These are phyloP conservation scores for Sarcophaga bullata DNA, from an alignment of 1,140 invertebrate species.

Conservation along the genomic window DNA sequence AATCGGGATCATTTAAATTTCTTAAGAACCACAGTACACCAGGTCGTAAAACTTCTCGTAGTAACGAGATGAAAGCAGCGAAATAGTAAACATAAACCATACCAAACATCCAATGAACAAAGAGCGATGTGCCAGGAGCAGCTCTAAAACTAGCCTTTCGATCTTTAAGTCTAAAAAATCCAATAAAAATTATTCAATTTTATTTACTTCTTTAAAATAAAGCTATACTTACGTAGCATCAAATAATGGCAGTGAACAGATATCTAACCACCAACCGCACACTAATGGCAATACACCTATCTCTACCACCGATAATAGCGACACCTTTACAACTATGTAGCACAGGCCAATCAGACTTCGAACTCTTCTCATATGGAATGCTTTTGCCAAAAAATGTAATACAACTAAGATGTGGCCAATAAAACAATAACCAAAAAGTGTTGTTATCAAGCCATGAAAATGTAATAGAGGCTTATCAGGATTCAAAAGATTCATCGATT, in stretches of 20 bases:
- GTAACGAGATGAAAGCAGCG: slow-evolving; percentile 93
- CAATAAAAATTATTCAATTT: too few relatives aligned
- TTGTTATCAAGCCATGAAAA: slow-evolving; percentile 93
- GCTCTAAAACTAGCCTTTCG: slow-evolving; percentile 87
- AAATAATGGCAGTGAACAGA: slow-evolving; percentile 95
- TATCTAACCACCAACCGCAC: slow-evolving; percentile 99
- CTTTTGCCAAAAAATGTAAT: slow-evolving; percentile 80
- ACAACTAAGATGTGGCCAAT: slow-evolving; percentile 87
- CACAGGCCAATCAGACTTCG: slow-evolving; percentile 90
- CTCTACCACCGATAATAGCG: slow-evolving; percentile 90
- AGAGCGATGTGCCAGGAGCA: slow-evolving; percentile 95
- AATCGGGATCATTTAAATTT: slow-evolving; percentile 98
- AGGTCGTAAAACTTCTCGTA: slow-evolving; percentile 93
- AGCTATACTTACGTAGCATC: slow-evolving; percentile 71
- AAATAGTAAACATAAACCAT: slow-evolving; percentile 99
- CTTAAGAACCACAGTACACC: slow-evolving; percentile 97
- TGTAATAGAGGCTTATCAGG: slow-evolving; percentile 79
- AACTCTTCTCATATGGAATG: slow-evolving; percentile 82
- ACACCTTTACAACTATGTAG: slow-evolving; percentile 98
- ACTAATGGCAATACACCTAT: slow-evolving; percentile 96
- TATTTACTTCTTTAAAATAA: not conserved
- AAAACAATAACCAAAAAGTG: slow-evolving; percentile 91
- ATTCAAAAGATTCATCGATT: slow-evolving; percentile 79
- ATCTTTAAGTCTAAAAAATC: slow-evolving; percentile 76
- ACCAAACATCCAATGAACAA: slow-evolving; percentile 98